Percentiles rank a stretch among this genome's conserved stretches.
Evolutionary conservation across 2,888 invertebrate species (phyloP).

Genomic region (Mesochorus sp.): DNA sequence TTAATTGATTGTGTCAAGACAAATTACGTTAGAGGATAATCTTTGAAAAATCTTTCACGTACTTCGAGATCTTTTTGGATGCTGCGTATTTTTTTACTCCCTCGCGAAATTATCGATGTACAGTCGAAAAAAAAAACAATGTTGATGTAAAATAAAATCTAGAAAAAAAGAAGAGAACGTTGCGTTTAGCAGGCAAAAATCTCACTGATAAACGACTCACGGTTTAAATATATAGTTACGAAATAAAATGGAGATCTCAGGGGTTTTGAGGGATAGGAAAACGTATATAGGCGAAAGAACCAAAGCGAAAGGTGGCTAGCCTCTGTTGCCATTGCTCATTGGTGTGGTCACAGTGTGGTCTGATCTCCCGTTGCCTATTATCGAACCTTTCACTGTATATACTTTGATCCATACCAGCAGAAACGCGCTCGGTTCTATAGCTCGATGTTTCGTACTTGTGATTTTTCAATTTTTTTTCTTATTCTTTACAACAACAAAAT

Average conservation of each 20-base stretch:
- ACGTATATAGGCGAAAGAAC: conserved; percentile 40
- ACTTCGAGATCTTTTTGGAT: too few relatives aligned
- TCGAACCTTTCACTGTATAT: conserved; percentile 44
- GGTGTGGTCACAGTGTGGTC: conserved; percentile 44
- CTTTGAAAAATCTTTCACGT: too few relatives aligned
- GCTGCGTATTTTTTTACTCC: too few relatives aligned
- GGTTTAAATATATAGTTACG: conserved; percentile 40
- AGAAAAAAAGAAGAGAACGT: not conserved
- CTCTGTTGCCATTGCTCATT: conserved; percentile 33
- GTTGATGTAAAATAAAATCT: not conserved
- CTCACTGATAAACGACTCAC: not conserved
- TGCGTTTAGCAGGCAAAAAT: conserved; percentile 55
- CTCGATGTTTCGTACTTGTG: too few relatives aligned
- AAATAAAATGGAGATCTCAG: conserved; percentile 58
- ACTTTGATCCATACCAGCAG: too few relatives aligned
- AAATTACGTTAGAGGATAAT: too few relatives aligned
- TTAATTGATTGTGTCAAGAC: too few relatives aligned
- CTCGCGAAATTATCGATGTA: too few relatives aligned
- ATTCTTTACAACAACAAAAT: too few relatives aligned
- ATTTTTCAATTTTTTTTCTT: not conserved
- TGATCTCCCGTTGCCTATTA: conserved; percentile 43
- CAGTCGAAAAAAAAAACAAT: not conserved
- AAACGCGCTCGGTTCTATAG: too few relatives aligned
- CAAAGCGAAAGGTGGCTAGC: conserved; percentile 52
- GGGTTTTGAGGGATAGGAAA: conserved; percentile 4